phyloP scores from a whole-genome alignment of 2,113 vertebrate species.

The Gracilinanus agilis region DNA sequence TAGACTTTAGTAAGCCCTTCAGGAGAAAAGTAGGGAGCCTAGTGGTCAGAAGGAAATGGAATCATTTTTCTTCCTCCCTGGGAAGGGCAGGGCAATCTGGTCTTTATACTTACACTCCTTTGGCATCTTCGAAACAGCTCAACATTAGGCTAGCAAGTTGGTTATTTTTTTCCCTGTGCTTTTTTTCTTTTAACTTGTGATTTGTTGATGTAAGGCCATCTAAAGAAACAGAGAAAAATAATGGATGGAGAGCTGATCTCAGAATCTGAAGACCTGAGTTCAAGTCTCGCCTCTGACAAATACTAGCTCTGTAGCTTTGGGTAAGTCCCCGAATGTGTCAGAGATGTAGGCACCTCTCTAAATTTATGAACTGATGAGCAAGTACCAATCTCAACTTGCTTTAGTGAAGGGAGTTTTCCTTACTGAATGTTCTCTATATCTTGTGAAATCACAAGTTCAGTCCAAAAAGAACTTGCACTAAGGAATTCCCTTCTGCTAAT shows the following conservation, averaged over 20 bases:
- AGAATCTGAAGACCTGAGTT: background rate
- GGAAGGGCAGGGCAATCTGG: background rate
- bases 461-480: background rate
- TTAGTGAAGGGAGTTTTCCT: background rate
- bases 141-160: background rate
- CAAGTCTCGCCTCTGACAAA: background rate
- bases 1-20: slow-evolving; percentile 16
- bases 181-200: background rate
- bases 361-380: background rate
- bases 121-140: background rate
- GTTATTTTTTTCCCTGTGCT: too few relatives aligned
- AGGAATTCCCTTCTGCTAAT: background rate
- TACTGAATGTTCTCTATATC: background rate
- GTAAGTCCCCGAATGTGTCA: background rate
- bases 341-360: background rate
- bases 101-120: background rate
- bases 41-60: slow-evolving; percentile 9
- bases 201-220: background rate
- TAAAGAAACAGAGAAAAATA: too few relatives aligned
- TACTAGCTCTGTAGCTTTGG: background rate
- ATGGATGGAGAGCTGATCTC: background rate
- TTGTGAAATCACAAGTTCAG: background rate
- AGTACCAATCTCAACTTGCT: background rate
- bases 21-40: slow-evolving; percentile 45
- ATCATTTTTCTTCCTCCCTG: slow-evolving; percentile 31